Base-by-base conservation (phyloP, 2,888 invertebrate genomes). In the Tachystola acroxantha region DNA sequence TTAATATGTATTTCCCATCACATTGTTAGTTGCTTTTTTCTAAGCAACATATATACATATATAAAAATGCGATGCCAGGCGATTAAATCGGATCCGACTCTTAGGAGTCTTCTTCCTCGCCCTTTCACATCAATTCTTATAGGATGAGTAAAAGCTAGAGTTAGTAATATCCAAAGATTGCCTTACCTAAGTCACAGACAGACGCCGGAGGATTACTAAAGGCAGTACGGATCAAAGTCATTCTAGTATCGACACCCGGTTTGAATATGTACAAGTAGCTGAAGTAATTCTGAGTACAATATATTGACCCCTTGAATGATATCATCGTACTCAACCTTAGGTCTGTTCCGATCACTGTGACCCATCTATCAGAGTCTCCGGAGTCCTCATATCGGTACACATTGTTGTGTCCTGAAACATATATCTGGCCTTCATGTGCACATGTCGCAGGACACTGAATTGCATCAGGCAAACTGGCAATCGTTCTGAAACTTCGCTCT, bases 361-460 rank as follows among this genome's bases (percentile, higher is more conserved):
- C 33, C 85, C 84, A 85, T 9, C 43, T 13, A 22, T 78, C 70
- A 0, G 37, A 36, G 0, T 61, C 43, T 0, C 53, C 70, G 0
- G 20, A 24, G 1, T 72, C 70, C 27, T 67, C 65, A 43, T 76
- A 80, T 34, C 55, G 52, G 38, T 76, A 81, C 29, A 85, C 68
- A 12, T 68, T 54, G 29, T 65, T 73, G 3, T 72, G 65, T 0
- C 79, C 75, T 0, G 72, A 63, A 0, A 65, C 69, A 46, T 77
- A 85, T 0, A 84, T 54, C 1, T 38, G 34, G 19, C 64, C 60
- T 1, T 77, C 48, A 22, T 82, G 72, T 0, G 53, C 45, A 36
- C 85, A 85, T 0, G 75, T 55, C 0, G 76, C 78, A 1, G 85
- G 84, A 19, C 57, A 68, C 38, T 85, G 85, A 24, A 85, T 65